These are phyloP conservation scores for Neofelis nebulosa DNA, from an alignment of 2,113 vertebrate genomes.

Conservation along the genomic window DNA sequence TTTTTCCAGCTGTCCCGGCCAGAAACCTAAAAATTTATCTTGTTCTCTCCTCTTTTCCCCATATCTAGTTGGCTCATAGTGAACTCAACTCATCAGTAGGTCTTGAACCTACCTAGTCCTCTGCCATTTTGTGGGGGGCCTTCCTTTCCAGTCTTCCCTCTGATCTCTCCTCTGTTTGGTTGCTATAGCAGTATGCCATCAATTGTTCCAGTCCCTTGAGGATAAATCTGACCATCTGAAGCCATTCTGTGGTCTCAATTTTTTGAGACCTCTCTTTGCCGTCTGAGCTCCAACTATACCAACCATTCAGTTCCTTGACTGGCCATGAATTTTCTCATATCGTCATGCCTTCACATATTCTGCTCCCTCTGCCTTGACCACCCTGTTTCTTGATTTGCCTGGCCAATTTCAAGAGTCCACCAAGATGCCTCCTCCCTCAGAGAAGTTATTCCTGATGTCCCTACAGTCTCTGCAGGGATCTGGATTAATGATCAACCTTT, in stretches of 20 bases:
- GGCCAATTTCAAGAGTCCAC: neutral
- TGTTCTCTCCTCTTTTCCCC: neutral
- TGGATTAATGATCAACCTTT: neutral
- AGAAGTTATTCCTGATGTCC: neutral
- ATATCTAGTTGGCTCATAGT: rapidly evolving
- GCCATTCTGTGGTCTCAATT: neutral
- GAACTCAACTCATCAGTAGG: neutral
- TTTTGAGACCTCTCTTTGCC: neutral
- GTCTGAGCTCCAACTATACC: neutral
- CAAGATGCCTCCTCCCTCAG: neutral
- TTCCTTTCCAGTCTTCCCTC: neutral
- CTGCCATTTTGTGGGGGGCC: rapidly evolving
- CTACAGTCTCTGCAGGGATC: neutral
- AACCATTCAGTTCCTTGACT: neutral
- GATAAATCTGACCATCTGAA: neutral
- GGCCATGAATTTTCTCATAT: neutral
- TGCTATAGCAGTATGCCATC: neutral
- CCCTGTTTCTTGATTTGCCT: neutral
- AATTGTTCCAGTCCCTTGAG: neutral
- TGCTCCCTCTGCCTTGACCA: neutral
- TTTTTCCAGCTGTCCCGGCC: neutral
- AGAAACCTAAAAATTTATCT: neutral
- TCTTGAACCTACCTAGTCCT: neutral
- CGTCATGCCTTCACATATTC: neutral
- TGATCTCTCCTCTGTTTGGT: neutral